Evolutionary conservation across 2,888 invertebrate species (phyloP), one percentile per base, ranked within the genome.

Genomic region (Lymantria dispar): DNA sequence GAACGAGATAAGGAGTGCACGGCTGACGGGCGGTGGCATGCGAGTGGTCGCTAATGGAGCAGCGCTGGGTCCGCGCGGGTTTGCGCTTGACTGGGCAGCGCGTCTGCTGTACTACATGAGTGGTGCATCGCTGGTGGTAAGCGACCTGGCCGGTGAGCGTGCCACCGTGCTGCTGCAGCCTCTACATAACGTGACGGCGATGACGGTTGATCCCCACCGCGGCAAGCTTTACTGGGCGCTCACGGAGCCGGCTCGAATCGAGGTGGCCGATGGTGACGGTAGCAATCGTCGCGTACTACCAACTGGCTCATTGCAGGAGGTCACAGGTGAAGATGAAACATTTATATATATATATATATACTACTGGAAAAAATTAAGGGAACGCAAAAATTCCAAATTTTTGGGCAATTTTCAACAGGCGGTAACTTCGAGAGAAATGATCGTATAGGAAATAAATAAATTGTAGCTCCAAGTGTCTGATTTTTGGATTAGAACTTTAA

Each of bases 21-120:
- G 11, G 88, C 94, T 95, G 22, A 91, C 94, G 3, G 93, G 95
- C 40, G 95, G 95, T 12, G 76, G 65, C 50, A 68, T 56, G 50
- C 45, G 44, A 45, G 64, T 71, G 54, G 92, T 96, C 52, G 94
- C 96, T 45, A 96, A 96, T 78, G 94, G 95, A 43, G 95, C 92
- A 42, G 83, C 93, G 53, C 89, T 91, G 60, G 85, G 90, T 62
- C 94, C 95, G 31, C 92, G 92, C 47, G 97, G 95, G 2, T 93
- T 98, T 75, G 96, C 96, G 37, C 92, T 97, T 52, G 97, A 98
- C 89, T 96, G 96, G 96, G 93, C 96, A 52, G 95, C 96, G 12
- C 91, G 94, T 43, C 92, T 95, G 72, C 91, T 96, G 83, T 96
- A 95, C 85, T 94, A 96, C 76, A 93, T 94, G 87, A 92, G 93